A percentile compares a stretch with the other conserved stretches of the same genome.
phyloP scores from a whole-genome alignment of 2,797 vertebrate genomes.

The Oreochromis mossambicus region DNA sequence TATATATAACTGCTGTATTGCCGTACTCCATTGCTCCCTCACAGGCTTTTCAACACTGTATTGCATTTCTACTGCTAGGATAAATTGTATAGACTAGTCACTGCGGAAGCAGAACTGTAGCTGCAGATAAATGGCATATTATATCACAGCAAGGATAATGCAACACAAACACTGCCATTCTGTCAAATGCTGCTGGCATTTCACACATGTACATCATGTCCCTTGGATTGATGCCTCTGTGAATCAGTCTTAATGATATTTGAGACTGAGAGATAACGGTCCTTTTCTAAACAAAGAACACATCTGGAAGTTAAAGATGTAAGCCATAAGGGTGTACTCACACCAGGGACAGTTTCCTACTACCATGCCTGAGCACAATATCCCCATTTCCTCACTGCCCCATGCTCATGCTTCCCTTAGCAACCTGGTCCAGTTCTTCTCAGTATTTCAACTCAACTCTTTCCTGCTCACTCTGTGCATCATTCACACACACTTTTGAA shows the following conservation, averaged over 20 bases:
- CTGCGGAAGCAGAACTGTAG: not conserved
- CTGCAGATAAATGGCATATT: not conserved
- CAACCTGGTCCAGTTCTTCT: not conserved
- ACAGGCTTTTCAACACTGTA: not conserved
- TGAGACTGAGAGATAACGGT: not conserved
- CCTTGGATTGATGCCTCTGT: not conserved
- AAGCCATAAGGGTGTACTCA: not conserved
- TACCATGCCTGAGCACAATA: not conserved
- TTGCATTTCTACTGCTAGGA: slow-evolving; percentile 35
- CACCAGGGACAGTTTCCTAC: not conserved
- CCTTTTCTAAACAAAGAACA: not conserved
- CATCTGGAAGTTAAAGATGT: not conserved
- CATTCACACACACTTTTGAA: not conserved
- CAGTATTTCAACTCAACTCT: not conserved
- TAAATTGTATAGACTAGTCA: not conserved
- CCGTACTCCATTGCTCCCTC: not conserved
- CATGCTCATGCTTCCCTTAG: not conserved
- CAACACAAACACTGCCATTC: not conserved
- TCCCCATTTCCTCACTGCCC: not conserved
- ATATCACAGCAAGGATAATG: not conserved
- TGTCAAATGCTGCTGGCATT: not conserved
- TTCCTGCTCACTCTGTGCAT: not conserved
- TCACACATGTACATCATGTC: not conserved
- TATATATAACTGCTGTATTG: slow-evolving; percentile 38
- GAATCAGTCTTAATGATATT: not conserved